Evolutionary conservation across 2,888 invertebrate species (phyloP).

Genomic region (Lasioglossum figueresi): DNA sequence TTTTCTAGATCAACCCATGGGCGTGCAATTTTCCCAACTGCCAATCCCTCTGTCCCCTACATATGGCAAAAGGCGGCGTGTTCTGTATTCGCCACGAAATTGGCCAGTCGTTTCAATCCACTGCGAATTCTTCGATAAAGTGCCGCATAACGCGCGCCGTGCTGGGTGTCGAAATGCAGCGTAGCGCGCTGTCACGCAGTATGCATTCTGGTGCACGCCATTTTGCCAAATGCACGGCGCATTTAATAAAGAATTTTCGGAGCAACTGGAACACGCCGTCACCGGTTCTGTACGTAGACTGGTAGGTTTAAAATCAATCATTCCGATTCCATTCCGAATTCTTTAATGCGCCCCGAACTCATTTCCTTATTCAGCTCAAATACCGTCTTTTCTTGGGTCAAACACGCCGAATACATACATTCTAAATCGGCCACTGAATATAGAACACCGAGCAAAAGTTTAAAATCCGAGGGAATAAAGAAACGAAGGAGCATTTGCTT

Average conservation of each 20-base stretch:
- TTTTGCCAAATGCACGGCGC: neutral
- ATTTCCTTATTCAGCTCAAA: neutral
- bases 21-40: conserved; percentile 54
- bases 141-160: neutral
- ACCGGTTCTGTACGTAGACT: neutral
- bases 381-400: neutral
- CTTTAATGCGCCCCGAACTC: neutral
- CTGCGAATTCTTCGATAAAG: conserved; percentile 3
- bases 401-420: neutral
- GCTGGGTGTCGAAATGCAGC: neutral
- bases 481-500: neutral
- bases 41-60: conserved; percentile 40
- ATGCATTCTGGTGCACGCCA: neutral
- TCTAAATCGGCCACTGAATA: neutral
- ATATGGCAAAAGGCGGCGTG: conserved; percentile 18
- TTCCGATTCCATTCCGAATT: neutral
- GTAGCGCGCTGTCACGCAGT: neutral
- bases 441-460: neutral
- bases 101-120: conserved; percentile 24
- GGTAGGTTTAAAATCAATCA: neutral
- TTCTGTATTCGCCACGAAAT: conserved; percentile 20
- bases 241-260: conserved; percentile 23
- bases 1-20: conserved; percentile 45
- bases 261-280: too few relatives aligned
- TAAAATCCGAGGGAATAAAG: neutral